These are phyloP conservation scores for Drosophila putrida DNA, from an alignment of 2,888 invertebrate species.

Conservation along the genomic window DNA sequence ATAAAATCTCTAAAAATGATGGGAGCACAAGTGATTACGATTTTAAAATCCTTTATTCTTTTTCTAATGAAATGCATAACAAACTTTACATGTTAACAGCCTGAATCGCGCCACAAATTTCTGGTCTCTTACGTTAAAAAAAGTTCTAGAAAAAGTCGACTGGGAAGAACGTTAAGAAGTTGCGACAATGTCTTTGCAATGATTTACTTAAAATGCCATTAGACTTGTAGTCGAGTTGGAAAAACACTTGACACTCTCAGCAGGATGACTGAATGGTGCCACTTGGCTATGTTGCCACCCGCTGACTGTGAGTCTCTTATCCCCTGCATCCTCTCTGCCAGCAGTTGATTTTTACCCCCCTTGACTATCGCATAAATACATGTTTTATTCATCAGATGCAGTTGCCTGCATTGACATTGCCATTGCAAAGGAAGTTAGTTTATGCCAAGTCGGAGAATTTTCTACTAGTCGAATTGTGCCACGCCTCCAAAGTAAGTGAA, in stretches of 20 bases:
- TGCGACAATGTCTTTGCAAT: conserved; percentile 36
- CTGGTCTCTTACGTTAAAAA: conserved; percentile 3
- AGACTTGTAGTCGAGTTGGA: conserved; percentile 58
- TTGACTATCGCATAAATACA: conserved; percentile 67
- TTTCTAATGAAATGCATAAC: neutral
- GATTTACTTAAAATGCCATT: conserved; percentile 72
- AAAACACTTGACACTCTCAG: conserved; percentile 63
- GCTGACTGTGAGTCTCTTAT: conserved; percentile 9
- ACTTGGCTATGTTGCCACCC: conserved; percentile 26
- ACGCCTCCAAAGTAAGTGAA: conserved; percentile 60
- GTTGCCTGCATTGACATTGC: conserved; percentile 53
- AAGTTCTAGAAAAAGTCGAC: neutral
- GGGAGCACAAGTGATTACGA: no score
- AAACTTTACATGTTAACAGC: neutral
- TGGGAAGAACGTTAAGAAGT: conserved; percentile 10
- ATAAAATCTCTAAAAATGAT: no score
- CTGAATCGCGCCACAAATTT: neutral
- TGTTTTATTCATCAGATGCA: conserved; percentile 74
- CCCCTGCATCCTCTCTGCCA: neutral
- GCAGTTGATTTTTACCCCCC: neutral
- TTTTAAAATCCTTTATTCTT: conserved; percentile 1
- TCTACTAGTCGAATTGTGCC: conserved; percentile 30
- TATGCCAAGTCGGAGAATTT: conserved; percentile 64
- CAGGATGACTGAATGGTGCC: conserved; percentile 57
- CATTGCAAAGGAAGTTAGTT: conserved; percentile 65